Conservation (phyloP, 2,888 invertebrate genomes). For the Megaustenia siamemsis region DNA sequence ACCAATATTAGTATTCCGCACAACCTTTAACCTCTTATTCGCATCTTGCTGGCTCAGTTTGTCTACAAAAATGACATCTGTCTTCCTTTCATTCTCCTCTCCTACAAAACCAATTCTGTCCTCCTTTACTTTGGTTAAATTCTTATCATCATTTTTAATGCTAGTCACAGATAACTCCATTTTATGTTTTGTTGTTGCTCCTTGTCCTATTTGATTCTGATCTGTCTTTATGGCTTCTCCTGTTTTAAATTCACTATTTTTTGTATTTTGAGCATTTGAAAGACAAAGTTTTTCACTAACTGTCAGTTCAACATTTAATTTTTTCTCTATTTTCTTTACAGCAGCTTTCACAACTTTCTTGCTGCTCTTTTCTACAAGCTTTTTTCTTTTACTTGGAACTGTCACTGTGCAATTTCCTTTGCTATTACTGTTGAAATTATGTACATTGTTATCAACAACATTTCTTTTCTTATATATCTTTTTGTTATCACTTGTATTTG, state of each 20-base stretch:
- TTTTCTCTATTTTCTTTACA: not conserved
- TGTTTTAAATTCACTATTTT: not conserved
- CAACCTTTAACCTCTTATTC: not conserved
- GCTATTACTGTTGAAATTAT: not conserved
- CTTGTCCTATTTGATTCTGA: not conserved
- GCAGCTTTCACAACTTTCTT: not conserved
- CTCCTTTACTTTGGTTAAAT: not conserved
- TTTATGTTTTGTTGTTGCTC: not conserved
- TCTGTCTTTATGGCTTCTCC: not conserved
- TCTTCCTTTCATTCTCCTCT: not conserved
- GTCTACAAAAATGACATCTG: not conserved
- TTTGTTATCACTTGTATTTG: not conserved
- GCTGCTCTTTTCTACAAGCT: not conserved
- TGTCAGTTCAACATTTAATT: not conserved
- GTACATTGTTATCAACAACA: not conserved
- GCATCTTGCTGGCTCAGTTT: not conserved
- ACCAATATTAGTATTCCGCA: not conserved
- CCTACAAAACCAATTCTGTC: not conserved
- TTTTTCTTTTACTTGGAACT: not conserved
- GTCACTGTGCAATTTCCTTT: not conserved
- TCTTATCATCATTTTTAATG: not conserved
- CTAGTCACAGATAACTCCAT: not conserved
- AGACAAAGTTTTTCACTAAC: not conserved
- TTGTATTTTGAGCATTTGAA: not conserved
- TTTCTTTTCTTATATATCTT: constrained; percentile 14